A percentile compares a stretch with the other conserved stretches of the same genome.
Evolutionary conservation across 2,113 vertebrate species (phyloP).

Genomic region (Lagopus muta): DNA sequence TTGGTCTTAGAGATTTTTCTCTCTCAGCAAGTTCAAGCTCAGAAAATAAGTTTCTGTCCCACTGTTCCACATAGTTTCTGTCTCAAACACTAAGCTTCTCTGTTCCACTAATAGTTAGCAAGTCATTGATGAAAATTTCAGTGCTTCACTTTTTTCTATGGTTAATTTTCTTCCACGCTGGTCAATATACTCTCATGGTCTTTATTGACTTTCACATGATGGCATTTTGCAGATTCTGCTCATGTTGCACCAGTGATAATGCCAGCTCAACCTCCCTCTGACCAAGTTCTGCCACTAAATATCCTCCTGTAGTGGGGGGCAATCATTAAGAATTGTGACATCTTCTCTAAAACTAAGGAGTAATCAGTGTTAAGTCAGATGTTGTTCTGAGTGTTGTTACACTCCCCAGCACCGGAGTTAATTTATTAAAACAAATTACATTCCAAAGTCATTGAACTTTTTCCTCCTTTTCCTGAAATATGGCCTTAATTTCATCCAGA

Average conservation of each 20-base stretch:
- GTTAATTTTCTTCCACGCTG: neutral
- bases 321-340: neutral
- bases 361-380: neutral
- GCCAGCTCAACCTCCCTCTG: constrained; percentile 26
- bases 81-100: neutral
- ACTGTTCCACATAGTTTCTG: neutral
- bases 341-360: neutral
- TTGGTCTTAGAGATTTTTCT: neutral
- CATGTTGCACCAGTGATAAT: neutral
- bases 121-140: neutral
- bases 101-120: neutral
- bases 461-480: neutral
- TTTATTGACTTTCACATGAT: constrained; percentile 15
- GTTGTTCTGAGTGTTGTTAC: neutral
- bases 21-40: neutral
- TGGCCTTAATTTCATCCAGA: neutral
- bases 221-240: constrained; percentile 43
- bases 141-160: neutral
- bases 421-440: neutral
- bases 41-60: neutral
- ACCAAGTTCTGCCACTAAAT: constrained; percentile 13
- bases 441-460: neutral
- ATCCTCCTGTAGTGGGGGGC: neutral
- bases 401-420: neutral
- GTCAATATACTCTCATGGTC: neutral